phyloP scores from a whole-genome alignment of 2,888 invertebrate genomes.

The Athalia circularis region DNA sequence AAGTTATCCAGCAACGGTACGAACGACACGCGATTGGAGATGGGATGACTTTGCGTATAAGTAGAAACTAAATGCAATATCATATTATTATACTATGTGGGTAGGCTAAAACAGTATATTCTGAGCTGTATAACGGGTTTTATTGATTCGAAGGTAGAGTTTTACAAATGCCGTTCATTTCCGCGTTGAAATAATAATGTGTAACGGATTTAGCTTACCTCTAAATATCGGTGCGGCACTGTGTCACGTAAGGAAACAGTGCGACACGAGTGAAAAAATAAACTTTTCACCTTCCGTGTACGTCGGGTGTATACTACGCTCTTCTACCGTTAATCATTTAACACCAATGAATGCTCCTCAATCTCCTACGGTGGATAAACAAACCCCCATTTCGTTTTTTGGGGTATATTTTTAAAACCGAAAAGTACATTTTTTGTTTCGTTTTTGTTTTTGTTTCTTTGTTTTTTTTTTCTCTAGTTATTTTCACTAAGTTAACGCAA shows the following conservation, averaged over 20 bases:
- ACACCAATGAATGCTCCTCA: not conserved
- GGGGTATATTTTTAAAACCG: not conserved
- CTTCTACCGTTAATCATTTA: not conserved
- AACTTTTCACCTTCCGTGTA: slow-evolving; percentile 3
- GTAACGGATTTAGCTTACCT: slow-evolving; percentile 19
- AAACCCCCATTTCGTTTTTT: not conserved
- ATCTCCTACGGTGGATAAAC: not conserved
- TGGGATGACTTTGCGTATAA: not conserved
- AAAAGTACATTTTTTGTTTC: not conserved
- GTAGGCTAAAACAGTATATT: not conserved
- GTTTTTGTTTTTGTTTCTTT: not conserved
- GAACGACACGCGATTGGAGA: slow-evolving; percentile 30
- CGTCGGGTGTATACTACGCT: slow-evolving; percentile 9
- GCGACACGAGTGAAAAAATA: slow-evolving; percentile 20
- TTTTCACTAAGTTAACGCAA: slow-evolving; percentile 5
- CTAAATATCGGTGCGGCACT: not conserved
- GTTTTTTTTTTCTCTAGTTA: not conserved
- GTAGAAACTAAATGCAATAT: not conserved
- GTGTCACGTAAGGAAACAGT: not conserved
- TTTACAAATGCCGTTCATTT: slow-evolving; percentile 29
- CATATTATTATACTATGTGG: not conserved
- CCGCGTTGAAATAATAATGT: slow-evolving; percentile 2
- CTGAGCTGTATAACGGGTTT: slow-evolving; percentile 31
- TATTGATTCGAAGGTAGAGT: slow-evolving; percentile 28
- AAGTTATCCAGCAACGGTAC: not conserved